Conservation (phyloP, 2,113 vertebrate species). For the Leuciscus idus region DNA sequence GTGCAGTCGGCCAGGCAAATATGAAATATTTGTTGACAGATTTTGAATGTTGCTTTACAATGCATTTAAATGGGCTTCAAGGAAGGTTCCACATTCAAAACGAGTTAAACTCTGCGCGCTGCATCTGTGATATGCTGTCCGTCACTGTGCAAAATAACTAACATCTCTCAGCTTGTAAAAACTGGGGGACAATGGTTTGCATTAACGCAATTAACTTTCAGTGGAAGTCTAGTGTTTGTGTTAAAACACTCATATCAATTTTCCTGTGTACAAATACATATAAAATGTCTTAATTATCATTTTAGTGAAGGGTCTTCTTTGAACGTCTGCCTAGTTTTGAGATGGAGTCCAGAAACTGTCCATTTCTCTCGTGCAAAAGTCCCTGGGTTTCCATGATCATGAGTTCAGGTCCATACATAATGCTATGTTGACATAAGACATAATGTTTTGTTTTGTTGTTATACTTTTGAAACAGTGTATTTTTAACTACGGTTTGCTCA, state of each 20-base stretch:
- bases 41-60: not conserved
- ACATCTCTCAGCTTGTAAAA: not conserved
- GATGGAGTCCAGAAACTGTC: not conserved
- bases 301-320: not conserved
- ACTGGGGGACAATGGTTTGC: not conserved
- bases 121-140: not conserved
- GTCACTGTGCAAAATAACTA: not conserved
- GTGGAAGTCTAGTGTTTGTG: not conserved
- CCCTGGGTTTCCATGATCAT: not conserved
- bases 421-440: not conserved
- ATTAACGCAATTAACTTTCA: not conserved
- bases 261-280: not conserved
- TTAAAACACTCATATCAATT: not conserved
- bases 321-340: not conserved
- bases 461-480: not conserved
- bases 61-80: not conserved
- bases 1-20: not conserved
- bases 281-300: not conserved
- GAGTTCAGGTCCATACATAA: not conserved
- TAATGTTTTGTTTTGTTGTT: not conserved
- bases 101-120: not conserved
- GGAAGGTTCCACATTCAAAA: not conserved
- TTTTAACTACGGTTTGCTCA: not conserved
- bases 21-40: not conserved
- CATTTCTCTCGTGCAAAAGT: not conserved